These are phyloP conservation scores for Drosophila albomicans DNA, from an alignment of 1,140 invertebrate genomes.

Conservation along the genomic window DNA sequence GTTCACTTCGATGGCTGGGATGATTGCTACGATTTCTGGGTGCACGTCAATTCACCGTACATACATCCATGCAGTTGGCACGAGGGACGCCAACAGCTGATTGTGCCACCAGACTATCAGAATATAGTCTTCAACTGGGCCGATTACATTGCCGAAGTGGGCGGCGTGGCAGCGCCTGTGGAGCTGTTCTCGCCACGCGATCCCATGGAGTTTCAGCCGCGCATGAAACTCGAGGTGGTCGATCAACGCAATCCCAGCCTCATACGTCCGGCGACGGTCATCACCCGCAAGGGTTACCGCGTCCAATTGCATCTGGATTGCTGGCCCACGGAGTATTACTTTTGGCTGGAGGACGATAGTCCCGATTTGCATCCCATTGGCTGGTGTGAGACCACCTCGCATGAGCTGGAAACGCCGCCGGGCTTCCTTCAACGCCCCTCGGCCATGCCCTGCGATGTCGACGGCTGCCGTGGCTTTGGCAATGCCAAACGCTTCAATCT, in stretches of 20 bases:
- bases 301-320: conserved; percentile 96
- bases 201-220: conserved; percentile 92
- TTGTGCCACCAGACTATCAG: conserved; percentile 92
- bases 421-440: conserved; percentile 72
- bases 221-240: conserved; percentile 96
- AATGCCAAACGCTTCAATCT: conserved; percentile 91
- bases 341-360: conserved; percentile 96
- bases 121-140: conserved; percentile 93
- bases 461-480: conserved; percentile 92
- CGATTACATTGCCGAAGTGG: conserved; percentile 90
- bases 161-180: conserved; percentile 91
- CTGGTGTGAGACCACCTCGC: conserved; percentile 95
- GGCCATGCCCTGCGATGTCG: conserved; percentile 87
- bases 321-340: conserved; percentile 94
- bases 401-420: conserved; percentile 93
- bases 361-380: conserved; percentile 95
- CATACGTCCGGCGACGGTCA: conserved; percentile 94
- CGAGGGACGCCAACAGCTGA: conserved; percentile 90
- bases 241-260: conserved; percentile 91
- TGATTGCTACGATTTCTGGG: conserved; percentile 97
- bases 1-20: conserved; percentile 98
- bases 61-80: conserved; percentile 98
- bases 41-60: conserved; percentile 94
- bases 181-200: conserved; percentile 92
- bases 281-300: conserved; percentile 90